These are phyloP conservation scores for Byasa hedistus DNA, from an alignment of 2,888 invertebrate genomes.

Conservation along the genomic window DNA sequence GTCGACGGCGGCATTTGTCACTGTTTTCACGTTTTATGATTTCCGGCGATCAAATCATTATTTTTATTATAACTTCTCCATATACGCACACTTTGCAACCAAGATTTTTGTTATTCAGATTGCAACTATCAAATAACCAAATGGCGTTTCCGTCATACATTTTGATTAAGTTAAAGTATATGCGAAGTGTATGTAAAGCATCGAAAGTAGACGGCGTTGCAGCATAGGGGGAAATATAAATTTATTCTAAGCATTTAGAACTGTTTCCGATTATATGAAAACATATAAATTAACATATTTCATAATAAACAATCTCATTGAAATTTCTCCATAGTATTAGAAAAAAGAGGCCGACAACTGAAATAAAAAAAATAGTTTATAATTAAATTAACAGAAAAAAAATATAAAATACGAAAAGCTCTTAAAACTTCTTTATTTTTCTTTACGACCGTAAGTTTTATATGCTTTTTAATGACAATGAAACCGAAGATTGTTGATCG, in stretches of 20 bases:
- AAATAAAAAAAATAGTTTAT: too few relatives aligned
- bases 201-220: constrained; percentile 9
- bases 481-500: too few relatives aligned
- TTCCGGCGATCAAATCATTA: constrained; percentile 51
- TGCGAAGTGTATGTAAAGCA: constrained; percentile 15
- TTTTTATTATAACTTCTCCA: constrained; percentile 47
- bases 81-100: constrained; percentile 41
- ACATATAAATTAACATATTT: background rate
- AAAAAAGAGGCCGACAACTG: too few relatives aligned
- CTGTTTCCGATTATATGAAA: background rate
- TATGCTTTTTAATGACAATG: too few relatives aligned
- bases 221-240: constrained; percentile 7
- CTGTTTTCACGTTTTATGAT: constrained; percentile 56
- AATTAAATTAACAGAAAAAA: too few relatives aligned
- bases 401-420: too few relatives aligned
- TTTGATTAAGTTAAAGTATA: constrained; percentile 27
- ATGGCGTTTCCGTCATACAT: constrained; percentile 32
- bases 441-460: too few relatives aligned
- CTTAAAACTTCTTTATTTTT: too few relatives aligned
- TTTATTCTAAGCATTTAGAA: constrained; percentile 8
- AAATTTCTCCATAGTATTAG: too few relatives aligned
- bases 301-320: background rate
- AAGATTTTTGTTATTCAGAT: constrained; percentile 36
- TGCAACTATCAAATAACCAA: constrained; percentile 32
- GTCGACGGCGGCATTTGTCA: constrained; percentile 39